Evolutionary conservation across 2,113 vertebrate genomes (phyloP).

Genomic region (Bucco capensis): DNA sequence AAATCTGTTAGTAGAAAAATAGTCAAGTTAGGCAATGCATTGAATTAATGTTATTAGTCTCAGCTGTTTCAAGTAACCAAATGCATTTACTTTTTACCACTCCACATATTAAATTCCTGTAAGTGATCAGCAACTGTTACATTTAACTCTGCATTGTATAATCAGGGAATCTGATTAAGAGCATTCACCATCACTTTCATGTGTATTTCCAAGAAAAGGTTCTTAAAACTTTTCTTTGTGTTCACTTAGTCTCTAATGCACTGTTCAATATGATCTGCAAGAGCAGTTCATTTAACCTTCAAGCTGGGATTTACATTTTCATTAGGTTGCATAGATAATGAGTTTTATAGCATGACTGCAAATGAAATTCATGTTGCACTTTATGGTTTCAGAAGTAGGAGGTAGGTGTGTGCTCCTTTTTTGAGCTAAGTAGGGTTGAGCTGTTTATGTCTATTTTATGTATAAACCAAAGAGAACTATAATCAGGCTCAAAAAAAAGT

Average conservation of each 20-base stretch:
- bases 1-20: background rate
- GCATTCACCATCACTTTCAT: background rate
- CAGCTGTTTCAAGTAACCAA: background rate
- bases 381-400: background rate
- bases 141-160: background rate
- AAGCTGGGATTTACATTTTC: background rate
- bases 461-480: background rate
- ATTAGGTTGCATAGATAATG: background rate
- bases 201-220: background rate
- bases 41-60: background rate
- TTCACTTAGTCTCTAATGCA: background rate
- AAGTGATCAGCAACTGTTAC: background rate
- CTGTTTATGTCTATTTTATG: background rate
- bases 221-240: background rate
- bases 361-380: background rate
- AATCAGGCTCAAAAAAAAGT: background rate
- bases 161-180: background rate
- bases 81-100: background rate
- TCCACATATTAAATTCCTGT: background rate
- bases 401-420: background rate
- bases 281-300: background rate
- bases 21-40: background rate
- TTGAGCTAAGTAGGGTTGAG: background rate
- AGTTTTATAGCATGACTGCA: background rate
- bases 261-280: background rate